Base-by-base conservation (phyloP, 2,888 invertebrate genomes). In the Rhagium mordax region DNA sequence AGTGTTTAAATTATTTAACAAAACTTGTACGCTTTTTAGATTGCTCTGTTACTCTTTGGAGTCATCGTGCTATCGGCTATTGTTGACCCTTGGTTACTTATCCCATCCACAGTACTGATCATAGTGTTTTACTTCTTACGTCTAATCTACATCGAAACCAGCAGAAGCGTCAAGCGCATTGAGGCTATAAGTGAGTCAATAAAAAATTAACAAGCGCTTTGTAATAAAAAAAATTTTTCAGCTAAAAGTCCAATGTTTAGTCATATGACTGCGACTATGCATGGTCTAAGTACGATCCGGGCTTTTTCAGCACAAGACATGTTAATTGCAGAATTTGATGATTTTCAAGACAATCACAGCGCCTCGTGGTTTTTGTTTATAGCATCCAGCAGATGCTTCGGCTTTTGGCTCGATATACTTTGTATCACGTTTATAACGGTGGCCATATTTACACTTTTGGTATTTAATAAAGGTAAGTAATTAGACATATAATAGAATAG, bases 171-270 rank as follows among this genome's bases (percentile, higher is more conserved):
- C 21, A 96, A 93, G 87, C 87, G 93, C 78, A 89, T 93, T 1
- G 94, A 94, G 85, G 92, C 93, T 78, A 91, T 92, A 21, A 92
- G 93, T 93, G 81, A 90, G 91, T 79, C 66, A 61, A 64, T 27
- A n/a, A 65, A 49, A 33, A 15, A 16, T 49, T 7, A 4, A 6
- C 24, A 24, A 24, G 6, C 3, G 3, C 3, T 24, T 24, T 24
- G 24, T n/a, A n/a, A n/a, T n/a, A n/a, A n/a, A n/a, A n/a, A n/a
- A n/a, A n/a, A n/a, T 41, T 33, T 84, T 83, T 33, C 86, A 95
- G 95, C 93, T 69, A 91, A 94, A 70, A 95, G 94, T 83, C 95
- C 96, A 0, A 91, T 96, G 2, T 95, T 94, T 84, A 91, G 92
- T 1, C 93, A 95, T 81, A 89, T 95, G 70, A 94, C 92, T 79